Conservation (phyloP, 2,888 invertebrate species). For the Patella pellucida region DNA sequence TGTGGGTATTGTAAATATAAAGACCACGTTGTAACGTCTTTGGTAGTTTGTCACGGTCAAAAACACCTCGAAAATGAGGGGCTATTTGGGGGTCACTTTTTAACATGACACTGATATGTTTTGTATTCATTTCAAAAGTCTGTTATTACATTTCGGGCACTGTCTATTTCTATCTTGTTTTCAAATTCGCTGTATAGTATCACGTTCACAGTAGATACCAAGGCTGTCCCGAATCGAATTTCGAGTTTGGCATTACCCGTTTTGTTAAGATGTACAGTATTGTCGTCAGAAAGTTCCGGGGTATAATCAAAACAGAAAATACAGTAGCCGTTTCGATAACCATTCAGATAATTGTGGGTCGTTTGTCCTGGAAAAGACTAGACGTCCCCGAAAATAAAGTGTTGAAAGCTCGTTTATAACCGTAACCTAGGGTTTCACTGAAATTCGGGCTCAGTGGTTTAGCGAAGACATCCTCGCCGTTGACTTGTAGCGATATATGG, state of each 20-base stretch:
- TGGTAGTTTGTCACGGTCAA: background rate
- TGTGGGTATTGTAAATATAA: background rate
- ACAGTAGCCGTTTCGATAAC: background rate
- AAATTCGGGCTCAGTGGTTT: background rate
- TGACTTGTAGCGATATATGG: background rate
- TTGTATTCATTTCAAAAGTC: background rate
- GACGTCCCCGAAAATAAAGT: background rate
- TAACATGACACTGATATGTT: background rate
- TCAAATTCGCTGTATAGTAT: background rate
- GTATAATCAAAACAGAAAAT: background rate
- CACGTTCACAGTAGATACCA: background rate
- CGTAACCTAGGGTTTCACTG: background rate
- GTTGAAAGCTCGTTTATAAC: background rate
- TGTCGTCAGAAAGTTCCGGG: background rate
- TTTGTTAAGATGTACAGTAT: background rate
- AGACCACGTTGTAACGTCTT: background rate
- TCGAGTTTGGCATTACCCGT: background rate
- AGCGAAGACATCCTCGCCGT: background rate
- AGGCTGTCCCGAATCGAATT: background rate
- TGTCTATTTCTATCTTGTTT: background rate
- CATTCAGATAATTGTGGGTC: background rate
- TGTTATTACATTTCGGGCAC: background rate
- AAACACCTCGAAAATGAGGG: background rate
- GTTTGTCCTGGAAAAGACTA: background rate
- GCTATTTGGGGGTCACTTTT: background rate